A percentile compares a stretch with the other conserved stretches of the same genome.
phyloP scores from a whole-genome alignment of 2,888 invertebrate species.

The Latrodectus hesperus region DNA sequence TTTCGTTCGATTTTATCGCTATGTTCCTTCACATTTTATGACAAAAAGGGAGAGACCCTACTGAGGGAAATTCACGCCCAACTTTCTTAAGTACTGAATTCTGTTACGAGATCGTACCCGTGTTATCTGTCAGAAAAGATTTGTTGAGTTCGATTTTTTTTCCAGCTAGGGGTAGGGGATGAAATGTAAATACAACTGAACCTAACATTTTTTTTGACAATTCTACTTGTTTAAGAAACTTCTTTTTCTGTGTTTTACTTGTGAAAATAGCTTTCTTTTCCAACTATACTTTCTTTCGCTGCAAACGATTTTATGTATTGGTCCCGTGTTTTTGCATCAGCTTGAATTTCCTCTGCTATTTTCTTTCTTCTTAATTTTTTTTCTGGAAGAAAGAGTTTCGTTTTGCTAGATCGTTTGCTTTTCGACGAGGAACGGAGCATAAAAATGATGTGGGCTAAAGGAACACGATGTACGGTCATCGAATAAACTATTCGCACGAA shows the following conservation, averaged over 20 bases:
- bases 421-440: not conserved
- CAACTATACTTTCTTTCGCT: constrained; percentile 6
- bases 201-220: constrained; percentile 22
- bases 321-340: constrained; percentile 17
- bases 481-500: not conserved
- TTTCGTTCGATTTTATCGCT: constrained; percentile 63
- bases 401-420: not conserved
- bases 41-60: constrained; percentile 27
- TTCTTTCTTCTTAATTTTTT: not conserved
- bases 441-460: not conserved
- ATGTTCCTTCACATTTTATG: constrained; percentile 54
- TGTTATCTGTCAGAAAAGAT: constrained; percentile 64
- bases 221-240: constrained; percentile 42
- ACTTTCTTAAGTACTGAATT: constrained; percentile 54
- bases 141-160: constrained; percentile 50
- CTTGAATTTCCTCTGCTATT: constrained; percentile 14
- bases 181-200: constrained; percentile 53
- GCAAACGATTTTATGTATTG: constrained; percentile 26
- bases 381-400: not conserved
- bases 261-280: not conserved
- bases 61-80: constrained; percentile 35
- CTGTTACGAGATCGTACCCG: constrained; percentile 50
- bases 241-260: constrained; percentile 37
- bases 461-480: not conserved
- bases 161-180: not conserved